These are phyloP conservation scores for Marisa cornuarietis DNA, from an alignment of 1,140 invertebrate genomes.

Conservation along the genomic window DNA sequence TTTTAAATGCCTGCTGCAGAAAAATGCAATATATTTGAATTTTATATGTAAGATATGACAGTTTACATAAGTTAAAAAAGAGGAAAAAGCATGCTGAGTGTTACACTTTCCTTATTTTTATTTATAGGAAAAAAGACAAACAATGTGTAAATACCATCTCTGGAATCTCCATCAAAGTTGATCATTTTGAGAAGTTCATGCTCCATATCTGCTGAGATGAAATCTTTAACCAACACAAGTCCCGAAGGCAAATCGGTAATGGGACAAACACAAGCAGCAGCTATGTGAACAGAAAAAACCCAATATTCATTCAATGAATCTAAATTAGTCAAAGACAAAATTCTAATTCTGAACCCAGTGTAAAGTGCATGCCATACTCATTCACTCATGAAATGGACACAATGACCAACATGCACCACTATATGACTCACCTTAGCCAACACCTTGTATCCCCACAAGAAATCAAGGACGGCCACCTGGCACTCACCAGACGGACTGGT, in stretches of 20 bases:
- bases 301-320: too few species aligned
- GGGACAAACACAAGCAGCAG: conserved; percentile 40
- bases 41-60: too few species aligned
- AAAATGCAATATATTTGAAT: too few species aligned
- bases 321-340: too few species aligned
- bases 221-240: conserved; percentile 78
- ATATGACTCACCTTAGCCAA: too few species aligned
- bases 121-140: conserved; percentile 26
- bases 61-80: background rate
- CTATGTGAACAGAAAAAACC: conserved; percentile 34
- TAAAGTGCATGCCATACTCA: too few species aligned
- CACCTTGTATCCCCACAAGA: too few species aligned
- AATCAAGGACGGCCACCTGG: too few species aligned
- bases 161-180: conserved; percentile 68
- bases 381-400: background rate
- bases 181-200: conserved; percentile 72
- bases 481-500: too few species aligned
- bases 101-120: background rate
- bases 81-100: background rate
- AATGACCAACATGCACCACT: background rate
- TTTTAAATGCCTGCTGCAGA: background rate
- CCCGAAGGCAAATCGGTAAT: conserved; percentile 72
- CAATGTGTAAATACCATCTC: conserved; percentile 17
- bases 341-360: too few species aligned
- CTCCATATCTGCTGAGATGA: conserved; percentile 81